phyloP scores from a whole-genome alignment of 2,113 vertebrate species.

The Podiceps cristatus region DNA sequence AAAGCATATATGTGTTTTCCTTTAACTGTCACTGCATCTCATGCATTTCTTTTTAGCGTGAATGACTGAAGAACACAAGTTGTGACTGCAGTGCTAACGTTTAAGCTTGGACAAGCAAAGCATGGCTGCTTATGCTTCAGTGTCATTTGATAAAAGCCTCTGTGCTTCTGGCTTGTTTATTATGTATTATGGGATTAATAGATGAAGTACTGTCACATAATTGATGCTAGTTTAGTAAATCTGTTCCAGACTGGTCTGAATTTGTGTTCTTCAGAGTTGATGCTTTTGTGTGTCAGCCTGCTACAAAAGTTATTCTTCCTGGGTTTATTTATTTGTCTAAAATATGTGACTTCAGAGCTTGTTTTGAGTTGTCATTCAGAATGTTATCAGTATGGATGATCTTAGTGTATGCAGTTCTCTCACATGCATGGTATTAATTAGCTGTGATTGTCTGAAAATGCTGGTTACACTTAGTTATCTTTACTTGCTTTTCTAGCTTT shows the following conservation, averaged over 20 bases:
- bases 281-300: not conserved
- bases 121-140: not conserved
- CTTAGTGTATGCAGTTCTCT: not conserved
- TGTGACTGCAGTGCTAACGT: not conserved
- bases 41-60: accelerated
- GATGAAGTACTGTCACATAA: not conserved
- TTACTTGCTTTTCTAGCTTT: not conserved
- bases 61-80: not conserved
- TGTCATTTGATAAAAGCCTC: not conserved
- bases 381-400: not conserved
- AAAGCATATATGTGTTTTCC: not conserved
- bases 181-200: not conserved
- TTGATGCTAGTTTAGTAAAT: not conserved
- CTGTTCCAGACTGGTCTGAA: not conserved
- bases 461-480: not conserved
- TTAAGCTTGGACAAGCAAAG: not conserved
- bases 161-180: not conserved
- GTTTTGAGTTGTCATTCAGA: not conserved
- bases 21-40: not conserved
- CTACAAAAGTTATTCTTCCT: not conserved
- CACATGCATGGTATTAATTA: not conserved
- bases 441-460: not conserved
- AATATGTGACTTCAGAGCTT: not conserved
- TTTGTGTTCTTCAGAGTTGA: not conserved
- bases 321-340: not conserved